Evolutionary conservation across 2,797 vertebrate species (phyloP).

Genomic region (Myotis pilosus): DNA sequence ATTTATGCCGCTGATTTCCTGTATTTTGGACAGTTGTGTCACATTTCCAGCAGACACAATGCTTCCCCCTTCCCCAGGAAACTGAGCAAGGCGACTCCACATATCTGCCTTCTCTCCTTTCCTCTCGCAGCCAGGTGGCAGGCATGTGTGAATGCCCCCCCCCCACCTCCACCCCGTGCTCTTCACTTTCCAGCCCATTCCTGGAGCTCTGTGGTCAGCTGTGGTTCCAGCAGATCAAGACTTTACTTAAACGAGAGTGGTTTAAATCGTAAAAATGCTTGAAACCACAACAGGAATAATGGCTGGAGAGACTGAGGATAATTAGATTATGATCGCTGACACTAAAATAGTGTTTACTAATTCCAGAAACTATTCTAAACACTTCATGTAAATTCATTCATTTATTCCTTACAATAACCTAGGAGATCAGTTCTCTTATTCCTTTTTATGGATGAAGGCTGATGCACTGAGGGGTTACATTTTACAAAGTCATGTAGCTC

Average conservation of each 20-base stretch:
- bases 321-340: not conserved
- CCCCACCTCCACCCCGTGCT: not conserved
- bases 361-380: slow-evolving; percentile 15
- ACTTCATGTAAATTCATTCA: not conserved
- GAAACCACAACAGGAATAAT: not conserved
- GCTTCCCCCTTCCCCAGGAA: not conserved
- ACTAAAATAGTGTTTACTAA: not conserved
- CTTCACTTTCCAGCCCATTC: not conserved
- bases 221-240: not conserved
- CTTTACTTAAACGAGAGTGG: not conserved
- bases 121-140: not conserved
- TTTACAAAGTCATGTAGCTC: not conserved
- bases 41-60: not conserved
- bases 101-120: not conserved
- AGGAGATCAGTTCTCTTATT: not conserved
- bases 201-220: not conserved
- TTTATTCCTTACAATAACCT: not conserved
- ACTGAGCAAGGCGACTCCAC: not conserved
- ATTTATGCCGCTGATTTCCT: not conserved
- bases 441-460: not conserved
- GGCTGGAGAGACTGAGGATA: not conserved
- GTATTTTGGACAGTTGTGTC: slow-evolving; percentile 17
- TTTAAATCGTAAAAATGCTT: not conserved
- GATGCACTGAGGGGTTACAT: not conserved
- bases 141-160: not conserved